Evolutionary conservation across 2,113 vertebrate species (phyloP).

Genomic region (Leucopternis melanops): DNA sequence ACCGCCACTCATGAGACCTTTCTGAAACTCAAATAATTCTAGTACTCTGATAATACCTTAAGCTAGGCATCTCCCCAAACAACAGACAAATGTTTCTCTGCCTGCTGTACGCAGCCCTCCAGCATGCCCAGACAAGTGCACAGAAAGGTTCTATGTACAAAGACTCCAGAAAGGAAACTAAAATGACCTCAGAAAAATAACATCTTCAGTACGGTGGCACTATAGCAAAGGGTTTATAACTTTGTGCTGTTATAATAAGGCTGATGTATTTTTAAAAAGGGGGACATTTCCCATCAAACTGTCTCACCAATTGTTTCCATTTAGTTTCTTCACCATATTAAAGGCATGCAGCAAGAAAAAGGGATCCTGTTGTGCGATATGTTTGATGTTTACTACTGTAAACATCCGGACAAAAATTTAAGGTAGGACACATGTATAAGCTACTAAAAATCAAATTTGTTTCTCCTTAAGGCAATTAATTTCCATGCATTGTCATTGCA

Average conservation of each 20-base stretch:
- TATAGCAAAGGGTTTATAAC: not conserved
- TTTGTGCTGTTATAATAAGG: not conserved
- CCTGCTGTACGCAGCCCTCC: not conserved
- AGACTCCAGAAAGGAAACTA: not conserved
- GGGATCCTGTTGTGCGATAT: not conserved
- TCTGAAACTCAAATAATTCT: not conserved
- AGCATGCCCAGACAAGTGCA: not conserved
- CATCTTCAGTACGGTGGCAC: not conserved
- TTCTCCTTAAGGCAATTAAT: not conserved
- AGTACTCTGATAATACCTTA: not conserved
- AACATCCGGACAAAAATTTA: not conserved
- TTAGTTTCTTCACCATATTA: not conserved
- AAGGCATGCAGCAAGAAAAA: not conserved
- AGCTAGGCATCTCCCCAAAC: not conserved
- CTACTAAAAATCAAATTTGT: not conserved
- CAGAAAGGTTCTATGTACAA: not conserved
- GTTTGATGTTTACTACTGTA: not conserved
- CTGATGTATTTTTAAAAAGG: not conserved
- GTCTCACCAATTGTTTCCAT: not conserved
- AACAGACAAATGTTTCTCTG: not conserved
- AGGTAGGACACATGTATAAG: not conserved
- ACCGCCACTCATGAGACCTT: not conserved
- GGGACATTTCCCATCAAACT: not conserved
- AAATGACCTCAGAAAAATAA: not conserved
- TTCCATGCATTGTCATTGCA: not conserved